These are phyloP conservation scores for Temnothorax rugatulus DNA, from an alignment of 2,888 invertebrate genomes.

Conservation along the genomic window DNA sequence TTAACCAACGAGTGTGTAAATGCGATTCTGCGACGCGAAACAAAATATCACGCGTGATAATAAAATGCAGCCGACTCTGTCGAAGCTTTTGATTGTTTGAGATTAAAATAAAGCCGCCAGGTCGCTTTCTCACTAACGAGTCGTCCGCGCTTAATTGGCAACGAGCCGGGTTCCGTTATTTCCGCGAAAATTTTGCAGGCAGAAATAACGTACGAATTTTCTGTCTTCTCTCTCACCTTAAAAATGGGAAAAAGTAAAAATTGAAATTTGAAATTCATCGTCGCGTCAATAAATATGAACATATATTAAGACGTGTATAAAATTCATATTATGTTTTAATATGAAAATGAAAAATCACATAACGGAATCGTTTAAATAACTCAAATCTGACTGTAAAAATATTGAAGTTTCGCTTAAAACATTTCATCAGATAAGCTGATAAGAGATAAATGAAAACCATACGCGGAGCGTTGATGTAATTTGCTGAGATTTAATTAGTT, in stretches of 20 bases:
- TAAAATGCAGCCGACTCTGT: conserved; percentile 43
- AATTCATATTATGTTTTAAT: not conserved
- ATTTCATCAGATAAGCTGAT: not conserved
- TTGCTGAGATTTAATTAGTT: conserved; percentile 31
- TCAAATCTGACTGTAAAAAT: not conserved
- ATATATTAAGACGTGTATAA: not conserved
- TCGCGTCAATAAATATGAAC: not conserved
- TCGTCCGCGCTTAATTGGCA: conserved; percentile 65
- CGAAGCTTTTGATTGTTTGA: conserved; percentile 63
- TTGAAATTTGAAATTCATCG: not conserved
- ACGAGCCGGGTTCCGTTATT: conserved; percentile 11
- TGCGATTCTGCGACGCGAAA: conserved; percentile 2
- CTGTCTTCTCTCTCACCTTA: not conserved
- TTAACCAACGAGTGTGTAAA: conserved; percentile 41
- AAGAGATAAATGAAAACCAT: not conserved
- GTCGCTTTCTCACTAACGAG: conserved; percentile 66
- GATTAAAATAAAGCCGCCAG: conserved; percentile 69
- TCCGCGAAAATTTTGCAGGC: conserved; percentile 30
- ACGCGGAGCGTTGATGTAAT: not conserved
- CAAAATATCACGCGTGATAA: conserved; percentile 28
- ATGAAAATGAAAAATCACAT: not conserved
- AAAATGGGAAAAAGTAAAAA: not conserved
- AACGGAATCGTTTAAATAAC: not conserved
- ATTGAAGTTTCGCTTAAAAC: not conserved
- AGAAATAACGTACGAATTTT: conserved; percentile 26